A percentile compares a stretch with the other conserved stretches of the same genome.
Evolutionary conservation across 2,888 invertebrate genomes (phyloP).

Genomic region (Tanypteryx hageni): DNA sequence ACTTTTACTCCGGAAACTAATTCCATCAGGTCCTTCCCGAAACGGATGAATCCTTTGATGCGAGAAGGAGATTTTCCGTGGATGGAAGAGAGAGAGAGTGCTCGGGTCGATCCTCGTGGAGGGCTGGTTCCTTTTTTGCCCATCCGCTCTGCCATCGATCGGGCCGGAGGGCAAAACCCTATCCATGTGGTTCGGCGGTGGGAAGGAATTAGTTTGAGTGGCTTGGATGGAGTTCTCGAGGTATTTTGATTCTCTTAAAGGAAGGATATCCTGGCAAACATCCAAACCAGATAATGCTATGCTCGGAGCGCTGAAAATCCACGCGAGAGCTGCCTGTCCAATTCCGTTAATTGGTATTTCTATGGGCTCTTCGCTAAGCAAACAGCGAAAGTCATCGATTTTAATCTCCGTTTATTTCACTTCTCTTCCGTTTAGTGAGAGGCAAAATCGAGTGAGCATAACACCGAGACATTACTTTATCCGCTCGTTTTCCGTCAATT

Average conservation of each 20-base stretch:
- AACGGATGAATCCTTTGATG: constrained; percentile 1
- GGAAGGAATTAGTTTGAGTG: background rate
- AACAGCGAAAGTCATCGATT: background rate
- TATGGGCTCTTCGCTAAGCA: background rate
- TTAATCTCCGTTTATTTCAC: background rate
- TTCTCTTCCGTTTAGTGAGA: background rate
- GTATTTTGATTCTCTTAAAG: constrained; percentile 24
- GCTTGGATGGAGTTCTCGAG: background rate
- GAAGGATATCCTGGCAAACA: background rate
- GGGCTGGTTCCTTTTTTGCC: background rate
- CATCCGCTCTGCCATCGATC: background rate
- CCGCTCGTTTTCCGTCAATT: background rate
- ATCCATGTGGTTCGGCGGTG: background rate
- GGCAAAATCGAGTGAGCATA: background rate
- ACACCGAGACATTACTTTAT: background rate
- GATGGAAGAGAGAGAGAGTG: too few species aligned
- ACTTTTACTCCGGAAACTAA: background rate
- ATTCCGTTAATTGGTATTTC: background rate
- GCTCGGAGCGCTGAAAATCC: background rate
- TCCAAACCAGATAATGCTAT: constrained; percentile 6
- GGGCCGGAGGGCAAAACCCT: background rate
- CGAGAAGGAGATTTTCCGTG: background rate
- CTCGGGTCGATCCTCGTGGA: too few species aligned
- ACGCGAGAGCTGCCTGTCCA: too few species aligned
- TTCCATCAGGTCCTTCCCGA: background rate